Conservation (phyloP, 2,797 vertebrate genomes). For the Spondyliosoma cantharus region DNA sequence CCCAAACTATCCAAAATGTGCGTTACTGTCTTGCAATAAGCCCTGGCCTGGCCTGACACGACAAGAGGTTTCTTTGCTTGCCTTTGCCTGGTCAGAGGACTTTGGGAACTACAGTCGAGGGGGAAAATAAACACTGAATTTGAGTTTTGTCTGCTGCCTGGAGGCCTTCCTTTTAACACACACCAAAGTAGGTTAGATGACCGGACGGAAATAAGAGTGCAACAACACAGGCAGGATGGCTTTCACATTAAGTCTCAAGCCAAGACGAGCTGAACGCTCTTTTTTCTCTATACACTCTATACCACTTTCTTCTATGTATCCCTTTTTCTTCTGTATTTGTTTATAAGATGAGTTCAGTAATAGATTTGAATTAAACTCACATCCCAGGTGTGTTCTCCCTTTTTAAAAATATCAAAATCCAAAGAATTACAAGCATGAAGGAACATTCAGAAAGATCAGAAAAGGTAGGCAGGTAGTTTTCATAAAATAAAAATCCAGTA, state of each 20-base stretch:
- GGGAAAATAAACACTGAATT: constrained; percentile 68
- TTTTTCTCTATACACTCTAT: background rate
- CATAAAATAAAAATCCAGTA: constrained; percentile 5
- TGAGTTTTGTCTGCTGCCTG: constrained; percentile 52
- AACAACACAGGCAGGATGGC: constrained; percentile 53
- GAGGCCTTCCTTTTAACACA: constrained; percentile 56
- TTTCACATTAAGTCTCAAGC: constrained; percentile 56
- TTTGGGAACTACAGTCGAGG: constrained; percentile 7
- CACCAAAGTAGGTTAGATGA: constrained; percentile 53
- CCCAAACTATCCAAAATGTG: background rate
- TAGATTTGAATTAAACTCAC: background rate
- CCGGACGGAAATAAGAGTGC: constrained; percentile 45
- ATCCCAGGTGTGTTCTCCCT: background rate
- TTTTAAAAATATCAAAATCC: background rate
- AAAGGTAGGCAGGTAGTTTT: constrained; percentile 5
- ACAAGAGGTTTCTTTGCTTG: constrained; percentile 43
- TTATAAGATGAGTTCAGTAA: background rate
- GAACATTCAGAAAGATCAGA: background rate
- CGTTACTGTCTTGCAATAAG: constrained; percentile 19
- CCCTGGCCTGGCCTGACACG: constrained; percentile 24
- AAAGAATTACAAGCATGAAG: background rate
- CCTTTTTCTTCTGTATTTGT: constrained; percentile 20
- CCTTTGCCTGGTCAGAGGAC: constrained; percentile 43
- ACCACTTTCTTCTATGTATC: constrained; percentile 7
- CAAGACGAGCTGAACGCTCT: background rate